Evolutionary conservation across 2,797 vertebrate species (phyloP), one percentile per base, ranked within the genome.

Genomic region (Tachyglossus aculeatus): DNA sequence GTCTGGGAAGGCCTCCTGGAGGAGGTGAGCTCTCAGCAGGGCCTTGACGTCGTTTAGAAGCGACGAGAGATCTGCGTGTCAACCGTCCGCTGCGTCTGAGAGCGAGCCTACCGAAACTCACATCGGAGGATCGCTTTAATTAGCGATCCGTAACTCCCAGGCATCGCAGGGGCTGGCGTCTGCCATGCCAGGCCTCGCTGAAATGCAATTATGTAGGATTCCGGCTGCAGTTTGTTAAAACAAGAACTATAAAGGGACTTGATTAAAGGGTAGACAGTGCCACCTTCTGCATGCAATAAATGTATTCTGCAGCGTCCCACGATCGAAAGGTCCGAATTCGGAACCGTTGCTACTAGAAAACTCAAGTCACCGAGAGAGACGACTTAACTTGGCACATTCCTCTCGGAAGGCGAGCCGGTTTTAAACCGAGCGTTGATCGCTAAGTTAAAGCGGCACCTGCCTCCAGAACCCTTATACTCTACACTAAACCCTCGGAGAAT

Each of bases 211-310:
- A 75, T 1, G 14, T 29, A 63, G 67, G 67, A 85, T 71, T 52
- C 59, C 68, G 82, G 81, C 54, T 47, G n/a, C 74, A 71, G 60
- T 85, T 86, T 80, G 88, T 80, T 80, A 88, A 81, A 79, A 62
- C 33, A 86, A 80, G 87, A 86, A 88, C 69, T 48, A 83, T 67
- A 50, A 7, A 82, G 75, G 75, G 83, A 78, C 83, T 89, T 83
- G 82, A 88, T 91, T 90, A 89, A 91, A 92, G 88, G 90, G 92
- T 88, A 92, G 89, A 94, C 89, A 93, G 90, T 94, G 93, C 92
- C 93, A 94, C 92, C 93, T 94, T 94, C 92, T 91, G 91, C 89
- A 92, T 88, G 86, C 76, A 88, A 71, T 88, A 85, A 83, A 81
- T 87, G 74, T 81, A 88, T 80, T 85, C 85, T 68, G 82, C 81